These are phyloP conservation scores for Trichomycterus rosablanca DNA, from an alignment of 2,113 vertebrate species.

Conservation along the genomic window DNA sequence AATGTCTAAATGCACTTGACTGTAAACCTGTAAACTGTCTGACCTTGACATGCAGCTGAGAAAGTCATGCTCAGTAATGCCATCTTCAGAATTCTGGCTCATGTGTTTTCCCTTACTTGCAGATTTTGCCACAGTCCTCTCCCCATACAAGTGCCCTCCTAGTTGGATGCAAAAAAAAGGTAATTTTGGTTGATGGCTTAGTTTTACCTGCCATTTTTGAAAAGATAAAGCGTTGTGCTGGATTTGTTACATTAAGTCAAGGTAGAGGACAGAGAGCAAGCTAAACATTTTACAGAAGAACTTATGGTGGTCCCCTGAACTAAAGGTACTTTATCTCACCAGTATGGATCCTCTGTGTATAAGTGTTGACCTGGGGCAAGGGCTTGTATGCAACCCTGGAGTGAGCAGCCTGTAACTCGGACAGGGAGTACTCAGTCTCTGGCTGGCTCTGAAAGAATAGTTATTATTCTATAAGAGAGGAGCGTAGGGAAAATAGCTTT, in stretches of 20 bases:
- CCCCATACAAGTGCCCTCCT: constrained; percentile 70
- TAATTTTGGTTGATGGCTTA: not conserved
- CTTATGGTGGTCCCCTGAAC: too few species aligned
- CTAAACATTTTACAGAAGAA: too few species aligned
- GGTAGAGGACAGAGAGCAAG: too few species aligned
- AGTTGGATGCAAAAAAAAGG: constrained; percentile 12
- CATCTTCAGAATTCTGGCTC: constrained; percentile 57
- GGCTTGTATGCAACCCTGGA: constrained; percentile 71
- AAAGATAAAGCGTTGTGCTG: not conserved
- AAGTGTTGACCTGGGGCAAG: constrained; percentile 69
- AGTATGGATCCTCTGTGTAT: constrained; percentile 71
- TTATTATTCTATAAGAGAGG: too few species aligned
- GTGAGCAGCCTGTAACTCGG: constrained; percentile 67
- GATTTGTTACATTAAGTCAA: too few species aligned
- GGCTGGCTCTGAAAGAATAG: constrained; percentile 79
- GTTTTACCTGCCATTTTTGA: constrained; percentile 8
- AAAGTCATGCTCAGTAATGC: constrained; percentile 81
- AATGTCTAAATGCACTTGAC: not conserved
- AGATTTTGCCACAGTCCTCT: constrained; percentile 58
- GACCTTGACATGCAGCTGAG: constrained; percentile 96
- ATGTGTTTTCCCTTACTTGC: constrained; percentile 69
- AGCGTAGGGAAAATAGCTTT: too few species aligned
- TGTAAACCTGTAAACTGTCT: constrained; percentile 14
- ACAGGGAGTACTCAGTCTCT: constrained; percentile 74
- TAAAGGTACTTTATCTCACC: constrained; percentile 61